These are phyloP conservation scores for Poeciliopsis turrubarensis DNA, from an alignment of 2,113 vertebrate genomes.

Conservation along the genomic window DNA sequence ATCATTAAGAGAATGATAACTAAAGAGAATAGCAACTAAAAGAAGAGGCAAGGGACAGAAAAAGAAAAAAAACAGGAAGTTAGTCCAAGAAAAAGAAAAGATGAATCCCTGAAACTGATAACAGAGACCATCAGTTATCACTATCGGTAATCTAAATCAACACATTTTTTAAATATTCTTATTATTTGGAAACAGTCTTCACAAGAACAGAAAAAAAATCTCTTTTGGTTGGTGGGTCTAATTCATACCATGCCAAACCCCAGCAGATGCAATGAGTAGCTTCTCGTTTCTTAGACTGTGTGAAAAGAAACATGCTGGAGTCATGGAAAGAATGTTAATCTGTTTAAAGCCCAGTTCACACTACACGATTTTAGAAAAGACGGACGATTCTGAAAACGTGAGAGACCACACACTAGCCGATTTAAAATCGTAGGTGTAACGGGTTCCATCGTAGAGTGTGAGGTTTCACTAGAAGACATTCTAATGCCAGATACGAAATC, in stretches of 20 bases:
- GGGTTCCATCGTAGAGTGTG: too few species aligned
- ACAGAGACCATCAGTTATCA: neutral
- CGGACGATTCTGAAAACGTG: too few species aligned
- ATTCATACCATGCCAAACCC: neutral
- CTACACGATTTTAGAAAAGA: too few species aligned
- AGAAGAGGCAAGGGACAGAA: conserved; percentile 4
- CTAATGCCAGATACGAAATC: too few species aligned
- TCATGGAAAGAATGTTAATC: too few species aligned
- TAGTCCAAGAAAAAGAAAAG: neutral
- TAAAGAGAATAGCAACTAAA: neutral
- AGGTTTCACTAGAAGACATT: too few species aligned
- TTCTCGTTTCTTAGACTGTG: too few species aligned
- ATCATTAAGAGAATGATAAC: neutral
- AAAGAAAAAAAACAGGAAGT: neutral
- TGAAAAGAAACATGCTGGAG: too few species aligned
- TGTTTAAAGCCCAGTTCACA: too few species aligned
- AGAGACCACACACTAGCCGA: too few species aligned
- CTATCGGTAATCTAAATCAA: neutral
- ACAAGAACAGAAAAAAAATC: neutral
- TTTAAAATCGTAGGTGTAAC: too few species aligned
- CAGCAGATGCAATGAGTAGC: too few species aligned
- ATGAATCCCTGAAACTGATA: neutral
- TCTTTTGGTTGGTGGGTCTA: neutral
- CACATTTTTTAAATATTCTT: neutral
- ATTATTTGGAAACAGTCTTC: neutral